Evolutionary conservation across 2,888 invertebrate species (phyloP), one percentile per base, ranked within the genome.

Genomic region (Mimas tiliae): DNA sequence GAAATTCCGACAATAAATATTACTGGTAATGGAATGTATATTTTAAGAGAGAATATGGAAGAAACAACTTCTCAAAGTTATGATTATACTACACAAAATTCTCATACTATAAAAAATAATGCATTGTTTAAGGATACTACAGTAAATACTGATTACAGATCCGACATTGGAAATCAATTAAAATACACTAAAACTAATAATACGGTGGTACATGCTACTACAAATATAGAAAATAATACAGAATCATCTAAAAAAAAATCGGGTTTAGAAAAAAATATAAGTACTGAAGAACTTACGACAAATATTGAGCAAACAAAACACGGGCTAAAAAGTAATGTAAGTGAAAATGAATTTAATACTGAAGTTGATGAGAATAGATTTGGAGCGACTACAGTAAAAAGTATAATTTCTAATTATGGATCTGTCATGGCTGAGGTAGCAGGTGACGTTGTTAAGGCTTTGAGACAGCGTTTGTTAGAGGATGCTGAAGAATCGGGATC

Each of bases 381-480:
- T 65, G 65, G 12, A 27, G 1, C 8, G 14, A 62, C 51, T n/a
- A 53, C 6, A 6, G 11, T 14, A 3, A 55, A 55, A 8, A 63
- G 45, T 65, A 11, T 66, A 62, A 63, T 65, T 63, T 50, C 45
- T 34, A 12, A 67, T 11, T 19, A 51, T 42, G 21, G 33, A 47
- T 16, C 21, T 34, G 34, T 4, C 14, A 27, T 33, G 33, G 12
- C 16, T 42, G 42, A 58, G 11, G 16, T 19, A 12, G 12, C 42
- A 12, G 19, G 21, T 9, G 52, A 52, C 21, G 42, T 53, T 7
- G n/a, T 16, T 65, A 64, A 62, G 33, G 47, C 50, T 19, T 33
- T 65, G 58, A 52, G 62, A 68, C 21, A 66, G 34, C 27, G 64
- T 68, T 9, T 69, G 33, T n/a, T 67, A 6, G 21, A 65, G 51